Evolutionary conservation across 2,113 vertebrate genomes (phyloP), one percentile per base, ranked within the genome.

Genomic region (Pungitius pungitius): DNA sequence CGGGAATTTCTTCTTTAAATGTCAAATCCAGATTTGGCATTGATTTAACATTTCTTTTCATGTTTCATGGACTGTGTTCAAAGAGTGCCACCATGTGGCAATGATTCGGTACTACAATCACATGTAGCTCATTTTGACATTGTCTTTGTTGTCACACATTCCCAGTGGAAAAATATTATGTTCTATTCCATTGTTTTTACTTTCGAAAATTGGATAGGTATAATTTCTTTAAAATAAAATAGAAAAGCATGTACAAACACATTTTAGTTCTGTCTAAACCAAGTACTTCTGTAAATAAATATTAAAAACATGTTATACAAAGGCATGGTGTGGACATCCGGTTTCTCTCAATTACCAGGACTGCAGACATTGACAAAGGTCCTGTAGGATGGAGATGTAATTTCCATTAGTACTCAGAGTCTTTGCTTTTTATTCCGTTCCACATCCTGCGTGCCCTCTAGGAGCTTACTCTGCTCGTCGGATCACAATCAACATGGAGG

Each of bases 61-160:
- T 49, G 52, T 54, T 17, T 42, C n/a, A 18, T 2, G 20, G 14
- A 17, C 17, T 26, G 63, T 69, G 52, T 42, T 82, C 0, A 76
- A 78, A 74, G 6, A 70, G 71, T 57, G 87, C 68, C 89, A 87
- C 15, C 81, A 17, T 86, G 73, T 88, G 89, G 72, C 9, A 1
- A 30, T 18, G 1, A 0, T 35, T 13, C 57, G 75, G 30, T 20
- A 87, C 52, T 84, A 60, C 87, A 86, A 26, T n/a, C 24, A 65
- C 0, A 57, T 30, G 27, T 47, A 6, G 15, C 26, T 14, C 1
- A 59, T 45, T 57, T 22, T 66, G 22, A 37, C 30, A 52, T 35
- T 18, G 5, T 13, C 20, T 26, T 1, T 27, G 45, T 51, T 43
- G 22, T 54, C 17, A 37, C 47, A 39, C 17, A 56, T 20, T 42